These are phyloP conservation scores for Gopherus evgoodei DNA, from an alignment of 2,113 vertebrate genomes.

Conservation along the genomic window DNA sequence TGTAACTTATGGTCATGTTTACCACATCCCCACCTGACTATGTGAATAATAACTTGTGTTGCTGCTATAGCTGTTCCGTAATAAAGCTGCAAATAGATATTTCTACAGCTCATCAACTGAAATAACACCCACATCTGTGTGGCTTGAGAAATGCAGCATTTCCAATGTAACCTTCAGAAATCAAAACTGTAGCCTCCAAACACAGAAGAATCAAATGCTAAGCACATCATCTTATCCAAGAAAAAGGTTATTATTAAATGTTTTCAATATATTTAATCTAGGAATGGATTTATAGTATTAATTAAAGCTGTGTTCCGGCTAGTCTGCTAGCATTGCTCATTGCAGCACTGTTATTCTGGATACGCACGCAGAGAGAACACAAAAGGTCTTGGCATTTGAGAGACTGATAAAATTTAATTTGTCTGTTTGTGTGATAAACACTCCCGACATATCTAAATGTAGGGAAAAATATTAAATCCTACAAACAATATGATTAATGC, in stretches of 20 bases:
- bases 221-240: background rate
- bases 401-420: constrained; percentile 73
- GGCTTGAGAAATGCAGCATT: background rate
- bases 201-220: constrained; percentile 44
- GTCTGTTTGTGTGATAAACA: constrained; percentile 67
- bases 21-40: background rate
- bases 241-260: constrained; percentile 74
- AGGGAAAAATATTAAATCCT: background rate
- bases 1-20: background rate
- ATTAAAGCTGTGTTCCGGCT: constrained; percentile 57
- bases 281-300: constrained; percentile 60
- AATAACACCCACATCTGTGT: background rate
- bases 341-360: constrained; percentile 49
- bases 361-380: constrained; percentile 31
- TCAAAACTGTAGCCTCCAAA: background rate
- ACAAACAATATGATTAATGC: background rate
- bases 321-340: constrained; percentile 19
- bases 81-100: constrained; percentile 25
- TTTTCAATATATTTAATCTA: constrained; percentile 64
- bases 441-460: constrained; percentile 27
- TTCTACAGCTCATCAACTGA: constrained; percentile 10
- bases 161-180: constrained; percentile 28
- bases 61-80: background rate
- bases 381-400: constrained; percentile 73
- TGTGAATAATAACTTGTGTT: background rate